These are phyloP conservation scores for Apis florea DNA, from an alignment of 1,140 invertebrate species.

Conservation along the genomic window DNA sequence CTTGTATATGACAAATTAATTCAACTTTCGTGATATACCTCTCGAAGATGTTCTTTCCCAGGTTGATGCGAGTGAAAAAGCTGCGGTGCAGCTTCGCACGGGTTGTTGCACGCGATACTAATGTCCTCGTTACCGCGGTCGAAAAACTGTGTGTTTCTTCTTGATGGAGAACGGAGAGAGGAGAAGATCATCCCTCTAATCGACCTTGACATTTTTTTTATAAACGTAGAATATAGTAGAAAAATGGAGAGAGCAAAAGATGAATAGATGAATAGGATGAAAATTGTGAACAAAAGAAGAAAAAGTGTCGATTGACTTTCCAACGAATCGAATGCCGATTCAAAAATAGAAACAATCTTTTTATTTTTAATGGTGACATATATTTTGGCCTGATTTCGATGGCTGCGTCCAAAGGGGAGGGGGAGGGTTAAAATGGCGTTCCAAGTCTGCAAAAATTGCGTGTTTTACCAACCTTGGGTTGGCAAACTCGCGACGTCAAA, in stretches of 20 bases:
- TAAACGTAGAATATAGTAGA: not conserved
- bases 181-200: not conserved
- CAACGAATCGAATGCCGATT: no score
- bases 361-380: no score
- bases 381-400: no score
- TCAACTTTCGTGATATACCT: constrained; percentile 4
- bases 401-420: no score
- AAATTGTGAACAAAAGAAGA: no score
- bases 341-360: no score
- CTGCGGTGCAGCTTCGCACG: constrained; percentile 29
- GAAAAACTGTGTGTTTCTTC: constrained; percentile 31
- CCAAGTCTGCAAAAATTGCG: not conserved
- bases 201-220: constrained; percentile 8
- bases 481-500: not conserved
- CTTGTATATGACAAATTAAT: constrained; percentile 40
- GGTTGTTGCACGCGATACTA: constrained; percentile 61
- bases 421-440: not conserved
- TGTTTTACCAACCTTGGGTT: not conserved
- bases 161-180: constrained; percentile 16
- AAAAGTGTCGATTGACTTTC: no score
- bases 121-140: constrained; percentile 58
- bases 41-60: constrained; percentile 14
- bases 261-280: no score
- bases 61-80: constrained; percentile 26
- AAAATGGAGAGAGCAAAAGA: no score